These are phyloP conservation scores for Sycobia sp. DNA, from an alignment of 1,140 invertebrate species.

Conservation along the genomic window DNA sequence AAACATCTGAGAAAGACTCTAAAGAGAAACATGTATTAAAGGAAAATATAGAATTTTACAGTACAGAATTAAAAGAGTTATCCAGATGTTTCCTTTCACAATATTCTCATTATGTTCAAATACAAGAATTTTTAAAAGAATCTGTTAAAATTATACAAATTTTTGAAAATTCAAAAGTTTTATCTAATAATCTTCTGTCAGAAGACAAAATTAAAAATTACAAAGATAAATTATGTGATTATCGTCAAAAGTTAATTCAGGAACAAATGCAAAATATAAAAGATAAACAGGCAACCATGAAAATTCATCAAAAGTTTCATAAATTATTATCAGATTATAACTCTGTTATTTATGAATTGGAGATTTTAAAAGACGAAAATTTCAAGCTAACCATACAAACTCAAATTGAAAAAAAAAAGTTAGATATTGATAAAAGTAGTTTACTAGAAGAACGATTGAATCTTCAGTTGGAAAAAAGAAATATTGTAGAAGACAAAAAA, in stretches of 20 bases:
- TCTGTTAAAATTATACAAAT: constrained; percentile 36
- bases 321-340: constrained; percentile 51
- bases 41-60: constrained; percentile 58
- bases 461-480: constrained; percentile 31
- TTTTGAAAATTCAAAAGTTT: constrained; percentile 23
- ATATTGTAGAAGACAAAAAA: constrained; percentile 17
- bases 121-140: constrained; percentile 42
- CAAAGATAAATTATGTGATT: constrained; percentile 34
- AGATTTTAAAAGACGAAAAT: constrained; percentile 44
- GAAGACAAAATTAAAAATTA: constrained; percentile 7
- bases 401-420: constrained; percentile 25
- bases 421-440: constrained; percentile 20
- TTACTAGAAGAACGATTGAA: constrained; percentile 18
- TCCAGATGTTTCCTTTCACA: constrained; percentile 41
- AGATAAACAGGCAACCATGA: constrained; percentile 42
- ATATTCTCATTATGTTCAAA: constrained; percentile 30
- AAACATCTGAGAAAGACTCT: constrained; percentile 34
- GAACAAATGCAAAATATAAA: constrained; percentile 41
- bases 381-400: constrained; percentile 34
- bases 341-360: constrained; percentile 42
- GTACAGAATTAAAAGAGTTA: constrained; percentile 56
- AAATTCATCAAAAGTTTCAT: constrained; percentile 46
- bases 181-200: not conserved
- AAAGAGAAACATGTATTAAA: constrained; percentile 45
- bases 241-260: constrained; percentile 36